Evolutionary conservation across 2,113 vertebrate genomes (phyloP), one percentile per base, ranked within the genome.

Genomic region (Tachysurus fulvidraco): DNA sequence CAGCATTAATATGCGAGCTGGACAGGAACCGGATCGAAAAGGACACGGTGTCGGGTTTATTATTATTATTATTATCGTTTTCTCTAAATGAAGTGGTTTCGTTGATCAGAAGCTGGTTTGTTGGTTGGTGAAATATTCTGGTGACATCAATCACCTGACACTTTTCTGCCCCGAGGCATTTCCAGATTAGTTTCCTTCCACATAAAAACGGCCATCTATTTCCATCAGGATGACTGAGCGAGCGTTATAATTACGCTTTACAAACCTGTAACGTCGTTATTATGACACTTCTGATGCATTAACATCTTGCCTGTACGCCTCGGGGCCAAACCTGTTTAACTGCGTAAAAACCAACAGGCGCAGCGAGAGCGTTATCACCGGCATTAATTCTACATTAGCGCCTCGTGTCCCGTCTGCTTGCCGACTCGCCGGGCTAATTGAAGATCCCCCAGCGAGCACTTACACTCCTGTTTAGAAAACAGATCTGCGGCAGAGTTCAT

Each of bases 381-480:
- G 55, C 80, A 86, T 86, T 88, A 86, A 85, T 85, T 83, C 84
- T 81, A 77, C 84, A 88, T 88, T 88, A 88, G 81, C 28, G 60
- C 71, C 21, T 25, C 55, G 36, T 80, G 52, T 46, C 21, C 19
- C 55, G 36, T 83, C 79, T 25, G 46, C 21, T 50, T 62, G 28
- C 7, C 30, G 17, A 14, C n/a, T n/a, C 25, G 57, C 83, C 87
- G 67, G 62, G 76, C 87, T 87, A 92, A 94, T 93, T 93, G 57
- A 92, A 94, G 91, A 89, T 87, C 87, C 87, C 92, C 90, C 89
- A 91, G 88, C 85, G 91, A 90, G 92, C 92, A 92, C 89, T 91
- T 85, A 91, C 91, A 88, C 44, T 81, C 41, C 85, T 36, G 55
- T 89, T 92, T 62, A 87, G 89, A 90, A 87, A 90, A 86, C 87